A percentile compares a stretch with the other conserved stretches of the same genome.
Evolutionary conservation across 2,888 invertebrate genomes (phyloP).

Genomic region (Strigamia maritima): DNA sequence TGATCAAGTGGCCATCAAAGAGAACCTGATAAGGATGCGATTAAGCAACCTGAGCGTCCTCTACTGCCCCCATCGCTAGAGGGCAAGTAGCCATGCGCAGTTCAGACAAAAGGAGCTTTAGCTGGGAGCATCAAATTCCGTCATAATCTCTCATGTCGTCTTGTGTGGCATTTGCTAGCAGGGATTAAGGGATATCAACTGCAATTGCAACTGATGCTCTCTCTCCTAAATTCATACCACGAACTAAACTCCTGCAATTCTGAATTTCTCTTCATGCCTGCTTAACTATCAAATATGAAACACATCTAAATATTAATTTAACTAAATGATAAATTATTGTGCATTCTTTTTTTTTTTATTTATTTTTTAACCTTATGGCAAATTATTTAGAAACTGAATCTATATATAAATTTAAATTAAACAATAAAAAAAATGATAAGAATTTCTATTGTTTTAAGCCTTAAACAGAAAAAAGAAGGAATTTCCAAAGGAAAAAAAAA

Average conservation of each 20-base stretch:
- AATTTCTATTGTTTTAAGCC: background rate
- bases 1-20: constrained; percentile 4
- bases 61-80: constrained; percentile 4
- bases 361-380: no score
- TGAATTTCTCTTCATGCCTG: background rate
- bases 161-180: constrained; percentile 4
- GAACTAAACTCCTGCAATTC: background rate
- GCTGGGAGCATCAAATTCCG: background rate
- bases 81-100: background rate
- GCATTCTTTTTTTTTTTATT: no score
- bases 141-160: constrained; percentile 4
- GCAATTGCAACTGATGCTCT: background rate
- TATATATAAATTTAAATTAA: no score
- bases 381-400: no score
- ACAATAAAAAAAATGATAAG: background rate
- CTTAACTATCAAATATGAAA: background rate
- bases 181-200: constrained; percentile 4
- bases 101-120: background rate
- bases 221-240: background rate
- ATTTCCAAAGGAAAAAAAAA: background rate
- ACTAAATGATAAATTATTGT: background rate
- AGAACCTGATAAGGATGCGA: constrained; percentile 4
- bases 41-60: constrained; percentile 4
- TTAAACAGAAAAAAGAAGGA: background rate
- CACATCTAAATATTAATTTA: background rate